A percentile compares a stretch with the other conserved stretches of the same genome.
phyloP scores from a whole-genome alignment of 2,888 invertebrate genomes.

The Muschampia staudingeri region DNA sequence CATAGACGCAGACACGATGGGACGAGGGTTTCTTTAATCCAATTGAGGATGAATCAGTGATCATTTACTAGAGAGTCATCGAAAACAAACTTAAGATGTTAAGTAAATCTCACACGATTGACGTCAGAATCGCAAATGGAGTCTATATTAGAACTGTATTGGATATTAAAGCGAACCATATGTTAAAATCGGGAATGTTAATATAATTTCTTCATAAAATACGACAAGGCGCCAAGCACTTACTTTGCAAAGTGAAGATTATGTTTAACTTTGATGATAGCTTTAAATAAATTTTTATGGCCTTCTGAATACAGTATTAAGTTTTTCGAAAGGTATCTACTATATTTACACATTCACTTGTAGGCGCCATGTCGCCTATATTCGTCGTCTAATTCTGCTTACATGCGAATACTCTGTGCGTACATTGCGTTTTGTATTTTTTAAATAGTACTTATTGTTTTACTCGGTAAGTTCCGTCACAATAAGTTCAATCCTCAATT shows the following conservation, averaged over 20 bases:
- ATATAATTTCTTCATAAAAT: slow-evolving; percentile 20
- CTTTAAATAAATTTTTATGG: slow-evolving; percentile 43
- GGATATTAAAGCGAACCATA: slow-evolving; percentile 24
- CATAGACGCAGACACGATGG: background rate
- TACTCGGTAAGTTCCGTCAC: slow-evolving; percentile 5
- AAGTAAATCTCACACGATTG: background rate
- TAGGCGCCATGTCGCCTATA: slow-evolving; percentile 63
- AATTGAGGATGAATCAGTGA: background rate
- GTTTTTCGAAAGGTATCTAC: slow-evolving; percentile 40
- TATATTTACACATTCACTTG: slow-evolving; percentile 65
- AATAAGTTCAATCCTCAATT: background rate
- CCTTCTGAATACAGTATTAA: slow-evolving; percentile 40
- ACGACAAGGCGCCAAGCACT: background rate
- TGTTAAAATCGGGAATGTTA: slow-evolving; percentile 29
- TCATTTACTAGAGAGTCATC: slow-evolving; percentile 13
- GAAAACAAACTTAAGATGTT: slow-evolving; percentile 14
- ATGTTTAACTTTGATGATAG: slow-evolving; percentile 30
- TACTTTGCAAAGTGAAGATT: slow-evolving; percentile 33
- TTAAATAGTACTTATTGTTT: slow-evolving; percentile 34
- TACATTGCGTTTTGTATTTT: slow-evolving; percentile 67
- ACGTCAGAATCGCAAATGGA: slow-evolving; percentile 25
- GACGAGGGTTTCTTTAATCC: background rate
- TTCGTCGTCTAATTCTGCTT: slow-evolving; percentile 57
- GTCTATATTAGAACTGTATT: slow-evolving; percentile 26
- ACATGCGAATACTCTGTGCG: slow-evolving; percentile 65